Evolutionary conservation across 2,797 vertebrate species (phyloP), one percentile per base, ranked within the genome.

Genomic region (Sebastes itinus): DNA sequence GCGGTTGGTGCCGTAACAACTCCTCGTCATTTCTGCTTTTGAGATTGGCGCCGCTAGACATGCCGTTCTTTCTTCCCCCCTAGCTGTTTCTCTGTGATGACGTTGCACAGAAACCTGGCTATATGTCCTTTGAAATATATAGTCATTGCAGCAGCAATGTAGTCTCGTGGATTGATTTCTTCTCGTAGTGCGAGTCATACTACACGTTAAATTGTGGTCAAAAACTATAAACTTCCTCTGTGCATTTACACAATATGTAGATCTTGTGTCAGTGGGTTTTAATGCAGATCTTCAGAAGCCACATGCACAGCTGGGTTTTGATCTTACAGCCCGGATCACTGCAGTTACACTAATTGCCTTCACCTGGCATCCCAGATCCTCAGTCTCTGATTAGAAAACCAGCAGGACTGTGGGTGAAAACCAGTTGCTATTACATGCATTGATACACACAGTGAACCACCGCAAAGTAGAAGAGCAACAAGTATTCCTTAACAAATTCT

Each of bases 371-470:
- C 52, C 42, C 38, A 67, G 67, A 75, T 52, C 28, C 16, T 60
- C 35, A 49, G 49, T 11, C 30, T 28, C 32, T 75, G 55, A 78
- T 75, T 54, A 60, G 75, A 72, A 55, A 82, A 38, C 0, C 72
- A 77, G 62, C 76, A 46, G 1, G 59, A 1, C 14, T 65, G 6
- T 3, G 28, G 35, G 33, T 46, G 25, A 62, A 67, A 65, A 54
- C 14, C 59, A 54, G 6, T 23, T 23, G 61, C 14, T 35, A 13
- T 69, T 58, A 20, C 46, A 64, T 73, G 60, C 10, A 22, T 49
- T 13, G 28, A 70, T 56, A 22, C 67, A 32, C 68, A 66, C 16
- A 7, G 28, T 27, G n/a, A 77, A 6, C 6, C 11, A 14, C 6
- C 20, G 7, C 12, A 33, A 60, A 59, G 18, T 13, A 23, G 28